Conservation (phyloP, 2,797 vertebrate genomes). For the Gymnothorax javanicus region DNA sequence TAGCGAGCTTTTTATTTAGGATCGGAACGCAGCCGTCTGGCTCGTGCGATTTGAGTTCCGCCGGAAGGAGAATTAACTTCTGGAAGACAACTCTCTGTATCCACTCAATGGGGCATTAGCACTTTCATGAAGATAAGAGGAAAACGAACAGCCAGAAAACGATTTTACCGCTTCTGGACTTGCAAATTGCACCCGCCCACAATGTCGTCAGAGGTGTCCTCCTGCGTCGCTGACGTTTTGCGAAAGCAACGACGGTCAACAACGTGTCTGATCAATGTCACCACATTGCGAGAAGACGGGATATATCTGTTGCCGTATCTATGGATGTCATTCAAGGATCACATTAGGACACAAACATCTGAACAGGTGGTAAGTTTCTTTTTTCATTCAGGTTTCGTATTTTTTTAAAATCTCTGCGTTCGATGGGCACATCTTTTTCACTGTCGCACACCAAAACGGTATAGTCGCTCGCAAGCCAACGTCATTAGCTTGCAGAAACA, state of each 20-base stretch:
- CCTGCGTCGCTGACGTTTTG: background rate
- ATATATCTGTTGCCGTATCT: background rate
- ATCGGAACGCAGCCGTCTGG: too few relatives aligned
- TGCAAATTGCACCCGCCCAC: background rate
- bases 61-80: too few relatives aligned
- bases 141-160: too few relatives aligned
- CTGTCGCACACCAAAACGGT: background rate
- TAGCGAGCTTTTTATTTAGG: too few relatives aligned
- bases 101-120: too few relatives aligned
- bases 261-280: constrained; percentile 69
- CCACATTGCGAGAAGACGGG: background rate
- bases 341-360: background rate
- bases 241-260: constrained; percentile 24
- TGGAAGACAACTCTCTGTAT: too few relatives aligned
- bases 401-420: background rate
- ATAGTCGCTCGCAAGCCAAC: background rate
- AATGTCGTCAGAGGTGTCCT: background rate
- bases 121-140: too few relatives aligned
- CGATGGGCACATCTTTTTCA: background rate
- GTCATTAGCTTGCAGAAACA: too few relatives aligned
- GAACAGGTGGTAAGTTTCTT: constrained; percentile 4
- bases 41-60: too few relatives aligned
- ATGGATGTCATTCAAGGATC: background rate
- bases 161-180: too few relatives aligned
- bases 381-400: background rate